A percentile compares a stretch with the other conserved stretches of the same genome.
These are phyloP conservation scores for Nothoprocta perdicaria DNA, from an alignment of 2,113 vertebrate species.

Conservation along the genomic window DNA sequence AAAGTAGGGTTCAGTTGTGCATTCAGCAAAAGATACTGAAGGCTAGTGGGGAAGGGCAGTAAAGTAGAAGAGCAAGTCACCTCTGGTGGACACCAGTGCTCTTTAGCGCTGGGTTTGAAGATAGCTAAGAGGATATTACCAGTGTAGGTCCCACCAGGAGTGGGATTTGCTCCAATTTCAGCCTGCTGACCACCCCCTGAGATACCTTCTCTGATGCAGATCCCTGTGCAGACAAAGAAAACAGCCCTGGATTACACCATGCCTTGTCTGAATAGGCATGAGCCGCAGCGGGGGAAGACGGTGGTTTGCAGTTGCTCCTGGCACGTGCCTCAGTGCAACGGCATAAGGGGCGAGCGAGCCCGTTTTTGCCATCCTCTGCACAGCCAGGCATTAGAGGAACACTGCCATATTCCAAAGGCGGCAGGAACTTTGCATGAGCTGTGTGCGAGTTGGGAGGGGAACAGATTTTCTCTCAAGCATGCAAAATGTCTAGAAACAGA, in stretches of 20 bases:
- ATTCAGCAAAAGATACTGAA: neutral
- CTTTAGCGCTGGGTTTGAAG: neutral
- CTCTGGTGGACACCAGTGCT: neutral
- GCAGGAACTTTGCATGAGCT: neutral
- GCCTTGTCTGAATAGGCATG: neutral
- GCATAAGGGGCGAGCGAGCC: too few species aligned
- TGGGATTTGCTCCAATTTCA: neutral
- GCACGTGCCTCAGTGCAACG: neutral
- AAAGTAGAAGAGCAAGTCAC: neutral
- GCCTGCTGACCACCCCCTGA: neutral
- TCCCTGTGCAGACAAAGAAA: neutral
- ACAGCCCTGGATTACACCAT: neutral
- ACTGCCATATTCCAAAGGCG: too few species aligned
- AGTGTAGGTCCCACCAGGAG: neutral
- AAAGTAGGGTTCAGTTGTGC: accelerated
- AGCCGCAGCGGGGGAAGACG: neutral
- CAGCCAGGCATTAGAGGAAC: neutral
- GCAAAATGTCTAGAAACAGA: too few species aligned
- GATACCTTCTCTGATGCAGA: neutral
- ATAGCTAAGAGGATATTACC: neutral
- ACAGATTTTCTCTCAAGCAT: neutral
- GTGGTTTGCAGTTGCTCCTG: neutral
- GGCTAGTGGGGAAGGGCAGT: neutral
- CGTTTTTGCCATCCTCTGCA: neutral
- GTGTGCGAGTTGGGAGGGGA: neutral